phyloP scores from a whole-genome alignment of 2,797 vertebrate species.

The Aselliscus stoliczkanus region DNA sequence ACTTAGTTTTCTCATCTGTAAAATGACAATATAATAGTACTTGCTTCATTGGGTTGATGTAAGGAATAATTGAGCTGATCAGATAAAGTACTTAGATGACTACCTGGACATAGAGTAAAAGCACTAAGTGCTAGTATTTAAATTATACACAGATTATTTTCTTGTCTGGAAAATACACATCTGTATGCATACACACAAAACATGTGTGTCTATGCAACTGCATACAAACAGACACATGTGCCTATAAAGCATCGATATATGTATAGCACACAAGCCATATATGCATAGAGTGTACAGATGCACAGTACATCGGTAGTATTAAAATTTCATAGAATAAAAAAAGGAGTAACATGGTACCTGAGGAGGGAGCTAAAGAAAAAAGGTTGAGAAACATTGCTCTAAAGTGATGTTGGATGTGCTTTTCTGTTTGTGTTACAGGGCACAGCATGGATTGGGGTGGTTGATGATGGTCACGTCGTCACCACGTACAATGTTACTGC shows the following conservation, averaged over 20 bases:
- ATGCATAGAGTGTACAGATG: background rate
- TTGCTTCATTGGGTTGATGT: background rate
- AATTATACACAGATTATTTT: background rate
- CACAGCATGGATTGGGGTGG: slow-evolving; percentile 76
- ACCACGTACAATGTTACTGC: slow-evolving; percentile 76
- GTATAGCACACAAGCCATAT: background rate
- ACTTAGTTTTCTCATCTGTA: background rate
- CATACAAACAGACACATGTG: background rate
- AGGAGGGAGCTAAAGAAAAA: background rate
- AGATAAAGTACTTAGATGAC: background rate
- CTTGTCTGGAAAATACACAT: background rate
- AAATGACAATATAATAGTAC: background rate
- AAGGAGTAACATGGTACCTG: background rate
- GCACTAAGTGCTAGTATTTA: background rate
- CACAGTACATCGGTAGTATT: background rate
- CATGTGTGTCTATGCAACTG: background rate
- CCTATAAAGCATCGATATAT: background rate
- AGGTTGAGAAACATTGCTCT: background rate
- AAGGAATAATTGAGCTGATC: background rate
- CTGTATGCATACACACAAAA: background rate
- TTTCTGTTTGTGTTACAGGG: slow-evolving; percentile 67
- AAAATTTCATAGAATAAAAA: background rate
- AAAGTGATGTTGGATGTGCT: background rate
- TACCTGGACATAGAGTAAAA: background rate
- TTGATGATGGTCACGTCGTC: slow-evolving; percentile 62